These are phyloP conservation scores for Drosophila stalkeri DNA, from an alignment of 2,888 invertebrate species.

Conservation along the genomic window DNA sequence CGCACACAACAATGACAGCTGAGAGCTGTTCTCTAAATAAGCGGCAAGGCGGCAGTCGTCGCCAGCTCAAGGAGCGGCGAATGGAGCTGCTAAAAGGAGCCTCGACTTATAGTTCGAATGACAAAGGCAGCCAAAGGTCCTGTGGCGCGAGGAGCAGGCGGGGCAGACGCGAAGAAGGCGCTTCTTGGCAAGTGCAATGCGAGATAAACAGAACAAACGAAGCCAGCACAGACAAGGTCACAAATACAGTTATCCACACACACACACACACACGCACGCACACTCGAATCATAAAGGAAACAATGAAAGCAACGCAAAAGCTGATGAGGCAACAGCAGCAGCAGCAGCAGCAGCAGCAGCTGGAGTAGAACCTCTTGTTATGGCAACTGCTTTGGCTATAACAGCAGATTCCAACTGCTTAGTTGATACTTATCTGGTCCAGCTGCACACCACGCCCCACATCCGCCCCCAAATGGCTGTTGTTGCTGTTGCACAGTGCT, in stretches of 20 bases:
- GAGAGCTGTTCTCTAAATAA: constrained; percentile 34
- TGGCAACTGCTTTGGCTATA: constrained; percentile 62
- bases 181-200: constrained; percentile 65
- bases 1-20: constrained; percentile 51
- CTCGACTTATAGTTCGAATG: constrained; percentile 37
- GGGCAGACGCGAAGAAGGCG: neutral
- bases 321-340: constrained; percentile 34
- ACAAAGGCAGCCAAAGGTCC: constrained; percentile 44
- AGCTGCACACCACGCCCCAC: neutral
- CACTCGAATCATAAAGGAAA: constrained; percentile 29
- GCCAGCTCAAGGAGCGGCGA: constrained; percentile 4
- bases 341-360: constrained; percentile 10
- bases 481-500: constrained; percentile 12
- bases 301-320: constrained; percentile 27
- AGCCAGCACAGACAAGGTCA: constrained; percentile 56
- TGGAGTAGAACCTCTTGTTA: constrained; percentile 42
- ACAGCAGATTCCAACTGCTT: constrained; percentile 76
- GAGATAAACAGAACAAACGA: constrained; percentile 71
- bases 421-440: constrained; percentile 71
- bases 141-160: neutral
- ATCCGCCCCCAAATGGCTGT: neutral
- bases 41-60: constrained; percentile 13
- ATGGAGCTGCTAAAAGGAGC: constrained; percentile 32
- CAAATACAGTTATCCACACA: constrained; percentile 21
- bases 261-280: constrained; percentile 12